Evolutionary conservation across 2,888 invertebrate genomes (phyloP), one percentile per base, ranked within the genome.

Genomic region (Teinopalpus imperialis): DNA sequence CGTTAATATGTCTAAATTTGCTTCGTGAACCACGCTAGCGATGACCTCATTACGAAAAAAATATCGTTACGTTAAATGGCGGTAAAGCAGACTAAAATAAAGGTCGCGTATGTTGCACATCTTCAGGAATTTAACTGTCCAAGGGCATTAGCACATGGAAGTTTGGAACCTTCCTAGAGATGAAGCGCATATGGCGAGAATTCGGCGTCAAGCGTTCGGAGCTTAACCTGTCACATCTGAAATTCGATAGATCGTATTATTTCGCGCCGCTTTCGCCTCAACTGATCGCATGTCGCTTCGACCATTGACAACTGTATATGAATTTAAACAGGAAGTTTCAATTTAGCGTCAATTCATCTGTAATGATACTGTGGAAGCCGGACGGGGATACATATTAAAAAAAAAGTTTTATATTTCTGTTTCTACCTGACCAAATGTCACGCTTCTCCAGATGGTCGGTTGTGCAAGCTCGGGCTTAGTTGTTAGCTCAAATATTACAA

Each of bases 401-500:
- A 72, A 78, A 77, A 81, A 67, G 69, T 75, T 74, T 74, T 59
- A 59, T 71, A 63, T 78, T 72, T 76, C 73, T 62, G 61, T 54
- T 55, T 53, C 64, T 75, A 75, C 76, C 76, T 75, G 77, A 54
- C 75, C 81, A 77, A 83, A 80, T 78, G 85, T 77, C 81, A 80
- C 80, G 81, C 80, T 78, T 69, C 29, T 72, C 77, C 88, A 87
- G 87, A 87, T 87, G 88, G 83, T 68, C 72, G 56, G 79, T 85
- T 82, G 81, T 81, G 81, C 81, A 81, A 85, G 85, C 78, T 23
- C 30, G 69, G 68, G 56, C 66, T 59, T 65, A 69, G 74, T 77
- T 86, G 85, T 87, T 81, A 85, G 74, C 74, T 76, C 69, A 83
- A 86, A 85, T 81, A 86, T 88, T 86, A 87, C 88, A 79, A 83